These are phyloP conservation scores for Dicerorhinus sumatrensis DNA, from an alignment of 2,113 vertebrate species.

Conservation along the genomic window DNA sequence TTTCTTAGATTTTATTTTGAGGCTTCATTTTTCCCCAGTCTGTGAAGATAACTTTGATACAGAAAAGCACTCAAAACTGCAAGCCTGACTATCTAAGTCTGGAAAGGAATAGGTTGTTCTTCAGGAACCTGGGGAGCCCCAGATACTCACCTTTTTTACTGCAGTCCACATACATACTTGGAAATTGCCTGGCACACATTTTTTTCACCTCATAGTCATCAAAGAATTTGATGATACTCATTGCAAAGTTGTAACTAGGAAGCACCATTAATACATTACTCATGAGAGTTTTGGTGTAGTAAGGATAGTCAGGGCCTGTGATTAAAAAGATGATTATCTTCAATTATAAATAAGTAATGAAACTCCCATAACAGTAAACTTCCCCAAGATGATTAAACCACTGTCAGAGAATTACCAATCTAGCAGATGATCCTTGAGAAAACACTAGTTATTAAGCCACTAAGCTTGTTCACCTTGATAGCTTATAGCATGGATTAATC, in stretches of 20 bases:
- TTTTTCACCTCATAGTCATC: constrained; percentile 93
- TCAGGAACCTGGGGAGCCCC: background rate
- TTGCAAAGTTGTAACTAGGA: constrained; percentile 96
- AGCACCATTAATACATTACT: constrained; percentile 92
- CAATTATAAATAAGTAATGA: background rate
- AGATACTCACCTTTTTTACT: constrained; percentile 54
- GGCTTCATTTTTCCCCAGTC: background rate
- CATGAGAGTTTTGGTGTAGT: constrained; percentile 46
- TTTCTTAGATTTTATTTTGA: constrained; percentile 30
- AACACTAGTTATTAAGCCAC: background rate
- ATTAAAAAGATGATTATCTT: constrained; percentile 55
- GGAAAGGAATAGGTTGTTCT: background rate
- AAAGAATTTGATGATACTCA: constrained; percentile 95
- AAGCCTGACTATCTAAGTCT: background rate
- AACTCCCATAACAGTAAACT: background rate
- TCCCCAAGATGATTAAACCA: background rate
- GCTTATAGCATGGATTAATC: background rate
- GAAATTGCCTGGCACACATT: constrained; percentile 87
- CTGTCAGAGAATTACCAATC: background rate
- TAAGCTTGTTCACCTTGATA: background rate
- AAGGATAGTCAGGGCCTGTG: background rate
- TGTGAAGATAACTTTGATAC: background rate
- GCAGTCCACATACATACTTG: background rate
- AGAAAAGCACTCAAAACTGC: background rate
- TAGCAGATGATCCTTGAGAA: constrained; percentile 31